Evolutionary conservation across 1,140 invertebrate species (phyloP), one percentile per base, ranked within the genome.

Genomic region (Trachymyrmex cornetzi): DNA sequence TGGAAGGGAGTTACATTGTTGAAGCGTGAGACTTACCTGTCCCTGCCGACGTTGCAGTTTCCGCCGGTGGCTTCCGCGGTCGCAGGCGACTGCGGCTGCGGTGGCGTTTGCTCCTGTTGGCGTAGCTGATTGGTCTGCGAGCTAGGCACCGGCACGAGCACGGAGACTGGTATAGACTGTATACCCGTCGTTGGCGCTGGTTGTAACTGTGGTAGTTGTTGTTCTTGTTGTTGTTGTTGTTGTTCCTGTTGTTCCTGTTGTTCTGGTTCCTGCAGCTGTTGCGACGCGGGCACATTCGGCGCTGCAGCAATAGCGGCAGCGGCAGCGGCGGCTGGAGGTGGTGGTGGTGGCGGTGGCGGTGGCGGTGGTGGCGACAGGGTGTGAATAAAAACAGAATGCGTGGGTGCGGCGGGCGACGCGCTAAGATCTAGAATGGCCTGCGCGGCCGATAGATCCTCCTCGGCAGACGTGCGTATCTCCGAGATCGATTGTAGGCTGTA

Each of bases 401-500:
- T 93, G 19, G 94, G 95, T 69, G 97, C 97, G 3, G 97, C 97
- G 12, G 98, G 98, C 50, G 97, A 98, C 80, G 98, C 97, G 93
- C 98, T 98, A 75, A 98, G 95, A 94, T 98, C 98, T 50, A 98
- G 96, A 87, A 98, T 98, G 4, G 98, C 98, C 92, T 98, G 98
- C 1, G 98, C 98, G 1, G 98, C 98, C 85, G 97, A 97, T 38
- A 98, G 94, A 91, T 98, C 97, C 94, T 98, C 97, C 92, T 98
- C 97, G 6, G 96, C 96, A 7, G 97, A 96, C 79, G 96, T 96
- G 61, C 97, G 96, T 55, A 97, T 95, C 88, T 97, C 95, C 2
- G 90, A 91, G 92, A 94, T 94, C 95, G 97, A 93, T 97, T 97
- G 97, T 63, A 98, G 95, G 74, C 97, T 98, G 94, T 98, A 98